phyloP scores from a whole-genome alignment of 2,113 vertebrate species.

The Halcyon senegalensis region DNA sequence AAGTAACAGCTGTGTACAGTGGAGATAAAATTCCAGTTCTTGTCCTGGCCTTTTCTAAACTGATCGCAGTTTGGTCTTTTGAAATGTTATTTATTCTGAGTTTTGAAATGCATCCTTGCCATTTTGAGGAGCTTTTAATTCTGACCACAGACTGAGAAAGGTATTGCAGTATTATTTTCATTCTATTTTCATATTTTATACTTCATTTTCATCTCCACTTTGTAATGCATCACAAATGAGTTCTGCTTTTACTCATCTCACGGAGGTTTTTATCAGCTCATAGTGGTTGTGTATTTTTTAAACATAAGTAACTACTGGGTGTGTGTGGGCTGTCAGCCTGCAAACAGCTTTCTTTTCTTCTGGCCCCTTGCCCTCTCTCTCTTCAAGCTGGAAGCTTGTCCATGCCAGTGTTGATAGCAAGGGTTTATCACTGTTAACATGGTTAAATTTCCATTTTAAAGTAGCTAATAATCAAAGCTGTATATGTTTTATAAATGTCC shows the following conservation, averaged over 20 bases:
- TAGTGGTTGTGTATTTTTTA: not conserved
- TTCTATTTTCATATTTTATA: conserved; percentile 40
- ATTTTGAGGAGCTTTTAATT: conserved; percentile 54
- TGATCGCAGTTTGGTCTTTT: not conserved
- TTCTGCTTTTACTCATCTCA: conserved; percentile 44
- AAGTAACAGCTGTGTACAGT: not conserved
- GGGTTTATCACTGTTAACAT: not conserved
- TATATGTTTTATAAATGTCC: not conserved
- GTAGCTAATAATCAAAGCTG: not conserved
- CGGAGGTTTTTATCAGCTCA: conserved; percentile 31
- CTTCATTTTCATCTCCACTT: conserved; percentile 55
- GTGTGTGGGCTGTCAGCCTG: not conserved
- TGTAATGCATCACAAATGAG: conserved; percentile 13
- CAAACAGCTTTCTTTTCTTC: not conserved
- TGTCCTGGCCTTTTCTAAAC: conserved; percentile 9
- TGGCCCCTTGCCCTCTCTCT: not conserved
- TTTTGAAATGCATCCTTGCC: conserved; percentile 47
- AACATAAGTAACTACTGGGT: not conserved
- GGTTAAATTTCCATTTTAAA: conserved; percentile 31
- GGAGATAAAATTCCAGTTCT: conserved; percentile 7
- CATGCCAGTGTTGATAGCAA: conserved; percentile 3
- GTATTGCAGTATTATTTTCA: conserved; percentile 55
- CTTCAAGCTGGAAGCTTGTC: conserved; percentile 18
- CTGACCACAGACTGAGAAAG: conserved; percentile 50
- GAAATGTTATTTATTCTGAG: conserved; percentile 24